Evolutionary conservation across 2,113 vertebrate genomes (phyloP), one percentile per base, ranked within the genome.

Genomic region (Petrocephalus microphthalmus): DNA sequence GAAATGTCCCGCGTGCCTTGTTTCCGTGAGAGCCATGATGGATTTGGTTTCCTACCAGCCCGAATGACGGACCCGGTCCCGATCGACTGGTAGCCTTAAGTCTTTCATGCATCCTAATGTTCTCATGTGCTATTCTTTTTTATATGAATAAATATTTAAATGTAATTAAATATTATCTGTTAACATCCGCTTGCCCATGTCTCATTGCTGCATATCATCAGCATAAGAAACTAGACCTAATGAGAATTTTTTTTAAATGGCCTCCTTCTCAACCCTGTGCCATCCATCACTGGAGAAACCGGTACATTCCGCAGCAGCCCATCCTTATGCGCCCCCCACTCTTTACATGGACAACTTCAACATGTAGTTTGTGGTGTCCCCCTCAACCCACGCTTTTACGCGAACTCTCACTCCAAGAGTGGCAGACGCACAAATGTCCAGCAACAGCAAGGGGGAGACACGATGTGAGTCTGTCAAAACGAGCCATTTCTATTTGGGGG

Each of bases 61-160:
- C 91, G 84, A 91, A 96, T 95, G 95, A 95, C 89, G 93, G 7
- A 91, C 84, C 89, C 85, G 47, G 11, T 89, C 88, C 90, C 56
- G 92, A 88, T 49, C 67, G 89, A 93, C 94, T 91, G 93, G 93
- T 93, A 92, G 94, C 95, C 95, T 96, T 96, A 95, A 95, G 81
- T 89, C 91, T 91, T 93, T 89, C 29, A 88, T 93, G 94, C 93
- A 94, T 95, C 95, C 94, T 47, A 83, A 57, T 67, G 33, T 89
- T 88, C 52, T 93, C 92, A 92, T 93, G 90, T 92, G 94, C 93
- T 91, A 89, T 93, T 90, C 90, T 81, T 85, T 93, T 93, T 95
- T 93, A 94, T 94, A 93, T 94, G 93, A 92, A 93, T 60, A 87
- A 83, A 87, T 60, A 92, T 93, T 92, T 93, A 45, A 94, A 94